Evolutionary conservation across 23 tunicate genomes (phyloP).

Genomic region (Aplidium turbinatum): DNA sequence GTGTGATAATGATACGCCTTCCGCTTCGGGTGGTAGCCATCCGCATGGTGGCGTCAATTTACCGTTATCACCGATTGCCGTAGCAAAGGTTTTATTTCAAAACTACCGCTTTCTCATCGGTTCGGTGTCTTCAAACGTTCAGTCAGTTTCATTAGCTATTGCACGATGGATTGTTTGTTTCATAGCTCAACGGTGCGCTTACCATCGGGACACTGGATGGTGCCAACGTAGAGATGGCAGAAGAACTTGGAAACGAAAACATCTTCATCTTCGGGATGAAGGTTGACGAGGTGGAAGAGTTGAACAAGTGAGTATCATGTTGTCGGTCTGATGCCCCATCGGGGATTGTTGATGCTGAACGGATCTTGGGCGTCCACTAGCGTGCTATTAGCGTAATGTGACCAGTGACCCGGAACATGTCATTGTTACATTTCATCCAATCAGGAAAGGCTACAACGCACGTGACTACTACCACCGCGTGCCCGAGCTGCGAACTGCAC

Average conservation of each 20-base stretch:
- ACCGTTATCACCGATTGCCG: background rate
- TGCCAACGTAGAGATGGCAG: constrained; percentile 96
- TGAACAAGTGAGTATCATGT: constrained; percentile 57
- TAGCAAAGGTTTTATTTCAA: background rate
- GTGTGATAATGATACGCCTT: too few relatives aligned
- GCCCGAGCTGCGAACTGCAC: constrained; percentile 64
- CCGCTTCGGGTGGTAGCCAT: too few relatives aligned
- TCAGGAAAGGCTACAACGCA: constrained; percentile 79
- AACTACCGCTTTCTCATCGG: background rate
- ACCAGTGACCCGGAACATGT: background rate
- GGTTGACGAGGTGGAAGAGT: constrained; percentile 72
- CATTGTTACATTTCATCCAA: background rate
- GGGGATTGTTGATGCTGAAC: too few relatives aligned
- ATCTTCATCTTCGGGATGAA: constrained; percentile 93
- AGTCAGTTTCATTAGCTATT: background rate
- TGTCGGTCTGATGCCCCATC: too few relatives aligned
- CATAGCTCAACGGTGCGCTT: constrained; percentile 86
- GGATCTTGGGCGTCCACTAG: too few relatives aligned
- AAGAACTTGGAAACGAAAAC: constrained; percentile 75
- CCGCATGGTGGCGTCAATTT: background rate
- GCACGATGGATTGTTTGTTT: background rate
- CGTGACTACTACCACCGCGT: constrained; percentile 58
- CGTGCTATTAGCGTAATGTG: background rate
- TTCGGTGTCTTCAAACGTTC: background rate
- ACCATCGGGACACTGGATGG: constrained; percentile 98